phyloP scores from a whole-genome alignment of 53 echinoderm and acorn worm genomes.

The Temnopleurus reevesii region DNA sequence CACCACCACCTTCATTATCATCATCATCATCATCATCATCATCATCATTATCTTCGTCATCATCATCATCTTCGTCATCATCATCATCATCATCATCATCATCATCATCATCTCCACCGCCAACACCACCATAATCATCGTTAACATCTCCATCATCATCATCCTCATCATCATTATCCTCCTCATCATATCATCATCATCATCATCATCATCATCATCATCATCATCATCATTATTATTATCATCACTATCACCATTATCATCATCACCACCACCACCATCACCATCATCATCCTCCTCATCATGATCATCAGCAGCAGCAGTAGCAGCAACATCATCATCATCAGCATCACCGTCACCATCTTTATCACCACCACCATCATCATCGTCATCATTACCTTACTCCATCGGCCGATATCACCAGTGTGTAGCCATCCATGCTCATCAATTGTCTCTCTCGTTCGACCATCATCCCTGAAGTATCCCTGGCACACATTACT shows the following conservation, averaged over 20 bases:
- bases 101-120: background rate
- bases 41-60: slow-evolving; percentile 61
- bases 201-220: slow-evolving; percentile 65
- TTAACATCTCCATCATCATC: background rate
- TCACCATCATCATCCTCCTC: background rate
- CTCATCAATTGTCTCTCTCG: too few species aligned
- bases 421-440: too few species aligned
- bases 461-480: too few species aligned
- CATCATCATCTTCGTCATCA: slow-evolving; percentile 50
- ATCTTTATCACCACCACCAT: too few species aligned
- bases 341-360: background rate
- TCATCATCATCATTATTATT: slow-evolving; percentile 62
- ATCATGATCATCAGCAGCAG: background rate
- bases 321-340: background rate
- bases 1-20: background rate
- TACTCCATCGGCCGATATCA: too few species aligned
- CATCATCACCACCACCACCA: slow-evolving; percentile 49
- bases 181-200: slow-evolving; percentile 58
- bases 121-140: background rate
- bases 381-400: too few species aligned
- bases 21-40: slow-evolving; percentile 62
- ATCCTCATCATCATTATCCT: too few species aligned
- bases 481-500: too few species aligned
- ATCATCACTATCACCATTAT: slow-evolving; percentile 58
- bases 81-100: slow-evolving; percentile 61